Evolutionary conservation across 2,888 invertebrate species (phyloP).

Genomic region (Ecliptopera silaceata): DNA sequence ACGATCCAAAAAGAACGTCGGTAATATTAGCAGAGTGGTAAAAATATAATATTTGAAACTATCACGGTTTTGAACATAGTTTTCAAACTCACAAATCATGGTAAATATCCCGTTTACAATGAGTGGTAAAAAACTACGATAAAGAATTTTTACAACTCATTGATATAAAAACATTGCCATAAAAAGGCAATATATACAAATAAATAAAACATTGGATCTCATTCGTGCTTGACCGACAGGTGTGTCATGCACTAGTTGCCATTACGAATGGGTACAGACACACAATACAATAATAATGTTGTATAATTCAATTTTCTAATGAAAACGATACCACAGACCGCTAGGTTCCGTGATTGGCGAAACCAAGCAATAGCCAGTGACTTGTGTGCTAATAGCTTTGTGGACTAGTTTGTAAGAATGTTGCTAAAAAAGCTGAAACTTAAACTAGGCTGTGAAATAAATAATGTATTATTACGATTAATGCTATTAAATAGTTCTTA

Average conservation of each 20-base stretch:
- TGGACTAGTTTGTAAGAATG: slow-evolving; percentile 13
- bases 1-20: too few species aligned
- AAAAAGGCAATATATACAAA: neutral
- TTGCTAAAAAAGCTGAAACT: neutral
- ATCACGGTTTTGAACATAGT: too few species aligned
- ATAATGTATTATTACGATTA: neutral
- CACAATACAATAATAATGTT: slow-evolving; percentile 43
- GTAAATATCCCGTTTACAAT: too few species aligned
- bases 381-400: slow-evolving; percentile 7
- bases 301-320: slow-evolving; percentile 51
- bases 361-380: slow-evolving; percentile 17
- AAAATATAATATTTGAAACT: too few species aligned
- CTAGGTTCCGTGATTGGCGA: slow-evolving; percentile 41
- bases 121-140: neutral
- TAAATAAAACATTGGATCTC: neutral
- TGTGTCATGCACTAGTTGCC: slow-evolving; percentile 53
- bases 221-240: slow-evolving; percentile 14
- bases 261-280: slow-evolving; percentile 39
- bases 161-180: neutral
- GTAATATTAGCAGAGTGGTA: neutral
- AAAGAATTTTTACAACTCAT: neutral
- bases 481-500: neutral
- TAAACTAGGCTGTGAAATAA: neutral
- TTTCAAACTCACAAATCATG: too few species aligned
- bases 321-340: slow-evolving; percentile 44